A percentile compares a stretch with the other conserved stretches of the same genome.
Evolutionary conservation across 2,797 vertebrate genomes (phyloP).

Genomic region (Spheniscus humboldti): DNA sequence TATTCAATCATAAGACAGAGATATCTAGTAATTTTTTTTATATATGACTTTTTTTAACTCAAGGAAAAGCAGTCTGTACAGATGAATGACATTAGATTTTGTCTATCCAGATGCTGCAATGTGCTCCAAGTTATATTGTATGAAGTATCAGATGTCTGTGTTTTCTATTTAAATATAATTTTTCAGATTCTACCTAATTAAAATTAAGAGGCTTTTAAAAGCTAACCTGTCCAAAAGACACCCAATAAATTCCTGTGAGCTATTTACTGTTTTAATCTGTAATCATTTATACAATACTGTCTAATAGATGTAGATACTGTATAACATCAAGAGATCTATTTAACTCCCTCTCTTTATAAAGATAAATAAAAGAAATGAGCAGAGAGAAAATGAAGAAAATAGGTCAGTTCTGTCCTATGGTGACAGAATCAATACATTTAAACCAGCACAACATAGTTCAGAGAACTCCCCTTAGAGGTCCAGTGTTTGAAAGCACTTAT

Average conservation of each 20-base stretch:
- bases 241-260: neutral
- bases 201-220: neutral
- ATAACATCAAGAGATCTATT: neutral
- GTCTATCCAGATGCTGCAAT: slow-evolving; percentile 4
- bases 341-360: neutral
- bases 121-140: neutral
- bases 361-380: neutral
- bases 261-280: neutral
- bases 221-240: neutral
- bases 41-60: neutral
- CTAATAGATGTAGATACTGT: neutral
- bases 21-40: slow-evolving; percentile 1
- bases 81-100: neutral
- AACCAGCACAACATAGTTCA: neutral
- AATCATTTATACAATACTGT: neutral
- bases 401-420: neutral
- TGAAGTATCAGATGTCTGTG: neutral
- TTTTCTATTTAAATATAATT: neutral
- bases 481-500: neutral
- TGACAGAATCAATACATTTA: neutral
- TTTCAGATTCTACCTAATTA: neutral
- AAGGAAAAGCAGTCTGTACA: neutral
- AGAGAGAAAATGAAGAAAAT: neutral
- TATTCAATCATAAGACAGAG: neutral
- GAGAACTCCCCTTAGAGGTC: neutral